Conservation (phyloP, 1,140 invertebrate genomes). For the Gryon sp. region DNA sequence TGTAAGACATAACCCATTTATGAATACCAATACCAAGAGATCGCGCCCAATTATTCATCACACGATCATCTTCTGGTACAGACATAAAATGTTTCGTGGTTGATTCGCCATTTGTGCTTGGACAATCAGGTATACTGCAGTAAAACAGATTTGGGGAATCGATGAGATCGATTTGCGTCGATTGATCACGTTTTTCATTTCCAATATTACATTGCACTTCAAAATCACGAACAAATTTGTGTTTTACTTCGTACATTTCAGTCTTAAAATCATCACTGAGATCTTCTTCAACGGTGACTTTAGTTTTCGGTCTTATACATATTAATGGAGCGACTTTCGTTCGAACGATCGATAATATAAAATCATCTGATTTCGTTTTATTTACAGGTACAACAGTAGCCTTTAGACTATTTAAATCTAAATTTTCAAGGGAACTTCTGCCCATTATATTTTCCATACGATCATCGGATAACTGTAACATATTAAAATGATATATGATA, state of each 20-base stretch:
- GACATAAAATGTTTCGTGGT: slow-evolving; percentile 12
- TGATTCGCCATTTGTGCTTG: slow-evolving; percentile 6
- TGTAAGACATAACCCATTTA: slow-evolving; percentile 21
- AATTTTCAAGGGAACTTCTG: background rate
- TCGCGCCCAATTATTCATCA: background rate
- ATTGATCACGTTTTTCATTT: background rate
- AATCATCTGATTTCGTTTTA: too few species aligned
- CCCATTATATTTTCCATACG: background rate
- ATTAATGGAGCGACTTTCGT: background rate
- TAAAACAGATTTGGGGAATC: slow-evolving; percentile 9
- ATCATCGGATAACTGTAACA: slow-evolving; percentile 10
- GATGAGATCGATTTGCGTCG: slow-evolving; percentile 4
- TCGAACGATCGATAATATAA: background rate
- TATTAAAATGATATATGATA: too few species aligned
- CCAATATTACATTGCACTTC: slow-evolving; percentile 4
- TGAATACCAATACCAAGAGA: slow-evolving; percentile 7
- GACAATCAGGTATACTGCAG: slow-evolving; percentile 20
- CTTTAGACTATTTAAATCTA: too few species aligned
- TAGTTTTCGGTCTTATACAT: slow-evolving; percentile 5
- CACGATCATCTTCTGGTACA: slow-evolving; percentile 4
- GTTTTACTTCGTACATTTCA: background rate
- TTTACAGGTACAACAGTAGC: background rate
- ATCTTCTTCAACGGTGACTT: background rate
- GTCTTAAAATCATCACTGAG: background rate
- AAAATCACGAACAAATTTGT: slow-evolving; percentile 1